Base-by-base conservation (phyloP, 2,888 invertebrate genomes). In the Thymelicus lineola region DNA sequence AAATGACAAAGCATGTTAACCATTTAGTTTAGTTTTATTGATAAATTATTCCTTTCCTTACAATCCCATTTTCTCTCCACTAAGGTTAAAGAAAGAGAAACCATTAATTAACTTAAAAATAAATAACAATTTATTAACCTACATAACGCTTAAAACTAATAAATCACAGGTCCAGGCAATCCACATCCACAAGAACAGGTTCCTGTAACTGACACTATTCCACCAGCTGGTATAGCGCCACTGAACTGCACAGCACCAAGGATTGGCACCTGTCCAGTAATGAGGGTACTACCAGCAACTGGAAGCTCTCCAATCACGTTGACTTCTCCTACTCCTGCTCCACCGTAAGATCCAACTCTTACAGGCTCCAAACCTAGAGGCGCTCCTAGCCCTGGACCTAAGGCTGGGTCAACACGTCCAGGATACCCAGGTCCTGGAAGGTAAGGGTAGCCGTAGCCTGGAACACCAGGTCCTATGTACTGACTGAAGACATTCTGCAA, bases 191-290 rank as follows among this genome's bases (percentile, higher is more conserved):
- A 76, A 12, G 71, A 72, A 60, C 81, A 80, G 17, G 75, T 74
- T 9, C 82, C 82, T 46, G 74, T 59, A 48, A 82, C 77, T 10
- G 78, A 76, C 46, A 83, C 81, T 6, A 77, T 64, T n/a, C 83
- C 83, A 67, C 75, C 77, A 42, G 82, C 83, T 57, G 79, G 77
- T 1, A 78, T 66, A 20, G 73, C 69, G 5, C 78, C 88, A 20
- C 85, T 77, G 73, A 86, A 82, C 36, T 76, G 71, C 10, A 83
- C 82, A 35, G 79, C 76, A 7, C 84, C 80, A 53, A 78, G 76
- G 70, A 82, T 81, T 6, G 83, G 82, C 14, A 83, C 79, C 61
- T 77, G 77, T 48, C 82, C 82, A n/a, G 76, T 75, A 36, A 83
- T 76, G 9, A 76, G 72, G 4, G 82, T 82, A n/a, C 70, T 75